These are phyloP conservation scores for Passer montanus DNA, from an alignment of 2,113 vertebrate genomes.

Conservation along the genomic window DNA sequence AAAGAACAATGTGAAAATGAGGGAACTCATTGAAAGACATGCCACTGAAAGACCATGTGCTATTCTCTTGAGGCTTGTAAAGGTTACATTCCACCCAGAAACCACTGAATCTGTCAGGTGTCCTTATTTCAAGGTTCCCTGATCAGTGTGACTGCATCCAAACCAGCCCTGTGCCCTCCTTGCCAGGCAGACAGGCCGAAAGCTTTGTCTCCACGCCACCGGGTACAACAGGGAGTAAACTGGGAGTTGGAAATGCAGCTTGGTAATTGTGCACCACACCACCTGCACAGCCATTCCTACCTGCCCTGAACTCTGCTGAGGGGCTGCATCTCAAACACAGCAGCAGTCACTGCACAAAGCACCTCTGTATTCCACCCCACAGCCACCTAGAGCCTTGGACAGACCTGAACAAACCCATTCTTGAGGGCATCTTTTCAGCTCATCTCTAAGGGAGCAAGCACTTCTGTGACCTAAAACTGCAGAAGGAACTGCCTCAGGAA, in stretches of 20 bases:
- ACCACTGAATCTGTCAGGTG: not conserved
- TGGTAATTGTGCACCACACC: not conserved
- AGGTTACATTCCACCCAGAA: constrained; percentile 1
- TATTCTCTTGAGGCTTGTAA: constrained; percentile 10
- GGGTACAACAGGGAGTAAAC: not conserved
- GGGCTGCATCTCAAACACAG: not conserved
- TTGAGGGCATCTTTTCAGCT: not conserved
- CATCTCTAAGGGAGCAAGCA: not conserved
- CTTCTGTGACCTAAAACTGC: not conserved
- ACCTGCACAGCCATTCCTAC: not conserved
- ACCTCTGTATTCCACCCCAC: not conserved
- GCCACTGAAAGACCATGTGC: not conserved
- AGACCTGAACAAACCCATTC: not conserved
- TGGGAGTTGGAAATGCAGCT: not conserved
- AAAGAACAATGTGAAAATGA: constrained; percentile 52
- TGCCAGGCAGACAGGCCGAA: not conserved
- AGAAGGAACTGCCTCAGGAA: not conserved
- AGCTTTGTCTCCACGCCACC: not conserved
- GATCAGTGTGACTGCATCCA: not conserved
- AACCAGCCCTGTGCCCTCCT: not conserved
- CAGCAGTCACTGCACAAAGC: not conserved
- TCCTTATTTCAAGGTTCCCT: not conserved
- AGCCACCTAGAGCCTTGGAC: not conserved
- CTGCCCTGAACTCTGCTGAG: not conserved
- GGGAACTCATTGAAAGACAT: constrained; percentile 10